Percentiles rank a stretch among this genome's conserved stretches.
phyloP scores from a whole-genome alignment of 2,113 vertebrate genomes.

The Otus sunia region DNA sequence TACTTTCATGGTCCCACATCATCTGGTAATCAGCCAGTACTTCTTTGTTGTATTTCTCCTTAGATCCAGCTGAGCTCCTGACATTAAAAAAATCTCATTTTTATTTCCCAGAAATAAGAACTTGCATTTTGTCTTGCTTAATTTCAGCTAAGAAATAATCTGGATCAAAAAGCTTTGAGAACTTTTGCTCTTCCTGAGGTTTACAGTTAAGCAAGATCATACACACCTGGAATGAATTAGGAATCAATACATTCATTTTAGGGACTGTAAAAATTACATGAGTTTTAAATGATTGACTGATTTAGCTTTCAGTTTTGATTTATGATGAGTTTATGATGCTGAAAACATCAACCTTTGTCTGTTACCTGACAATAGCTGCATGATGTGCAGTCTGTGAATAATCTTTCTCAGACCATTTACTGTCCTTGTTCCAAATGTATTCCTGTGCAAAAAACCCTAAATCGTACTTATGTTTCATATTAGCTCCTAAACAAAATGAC shows the following conservation, averaged over 20 bases:
- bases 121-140: background rate
- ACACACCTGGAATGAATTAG: background rate
- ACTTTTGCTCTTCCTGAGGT: background rate
- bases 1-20: background rate
- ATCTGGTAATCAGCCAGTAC: background rate
- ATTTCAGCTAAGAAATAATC: background rate
- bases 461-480: background rate
- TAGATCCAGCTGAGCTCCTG: background rate
- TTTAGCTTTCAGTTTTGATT: background rate
- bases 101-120: background rate
- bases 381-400: background rate
- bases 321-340: background rate
- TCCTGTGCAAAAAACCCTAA: background rate
- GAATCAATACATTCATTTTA: background rate
- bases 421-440: background rate
- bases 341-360: background rate
- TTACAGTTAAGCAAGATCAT: background rate
- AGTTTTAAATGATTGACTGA: background rate
- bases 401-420: slow-evolving; percentile 3
- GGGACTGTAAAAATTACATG: background rate
- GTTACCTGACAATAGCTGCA: slow-evolving; percentile 12
- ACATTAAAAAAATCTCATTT: background rate
- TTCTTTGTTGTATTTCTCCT: background rate
- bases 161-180: background rate
- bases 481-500: background rate